Percentiles rank a stretch among this genome's conserved stretches.
Conservation (phyloP, 2,797 vertebrate genomes). For the Phoebastria nigripes region DNA sequence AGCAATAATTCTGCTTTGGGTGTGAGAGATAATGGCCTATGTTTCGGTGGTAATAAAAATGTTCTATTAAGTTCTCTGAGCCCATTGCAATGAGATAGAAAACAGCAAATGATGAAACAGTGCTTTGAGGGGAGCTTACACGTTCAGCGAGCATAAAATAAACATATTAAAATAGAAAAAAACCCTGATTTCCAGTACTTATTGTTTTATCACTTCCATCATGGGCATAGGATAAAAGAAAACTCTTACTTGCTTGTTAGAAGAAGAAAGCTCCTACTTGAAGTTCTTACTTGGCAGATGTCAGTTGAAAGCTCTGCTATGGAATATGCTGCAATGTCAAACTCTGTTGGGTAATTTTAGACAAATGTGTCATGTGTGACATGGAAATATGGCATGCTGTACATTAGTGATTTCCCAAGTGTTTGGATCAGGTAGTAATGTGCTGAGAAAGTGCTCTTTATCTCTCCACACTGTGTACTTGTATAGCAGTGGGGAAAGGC, state of each 20-base stretch:
- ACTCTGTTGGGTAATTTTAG: slow-evolving; percentile 89
- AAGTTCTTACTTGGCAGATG: slow-evolving; percentile 81
- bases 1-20: slow-evolving; percentile 37
- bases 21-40: slow-evolving; percentile 15
- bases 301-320: slow-evolving; percentile 82
- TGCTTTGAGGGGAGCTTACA: slow-evolving; percentile 63
- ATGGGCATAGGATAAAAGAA: slow-evolving; percentile 86
- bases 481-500: slow-evolving; percentile 81
- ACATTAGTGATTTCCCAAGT: slow-evolving; percentile 90
- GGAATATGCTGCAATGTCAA: slow-evolving; percentile 84
- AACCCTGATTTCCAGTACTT: slow-evolving; percentile 33
- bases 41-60: slow-evolving; percentile 41
- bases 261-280: slow-evolving; percentile 81
- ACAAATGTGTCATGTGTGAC: slow-evolving; percentile 87
- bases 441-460: slow-evolving; percentile 88
- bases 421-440: slow-evolving; percentile 89
- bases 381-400: slow-evolving; percentile 85
- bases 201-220: slow-evolving; percentile 81
- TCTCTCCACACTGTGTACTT: slow-evolving; percentile 85
- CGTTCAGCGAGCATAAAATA: slow-evolving; percentile 70
- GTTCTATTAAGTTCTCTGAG: slow-evolving; percentile 55
- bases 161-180: slow-evolving; percentile 64
- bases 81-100: slow-evolving; percentile 20
- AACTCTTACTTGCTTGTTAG: slow-evolving; percentile 76
- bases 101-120: slow-evolving; percentile 30